Evolutionary conservation across 2,888 invertebrate genomes (phyloP), one percentile per base, ranked within the genome.

Genomic region (Sarcophaga subvicina): DNA sequence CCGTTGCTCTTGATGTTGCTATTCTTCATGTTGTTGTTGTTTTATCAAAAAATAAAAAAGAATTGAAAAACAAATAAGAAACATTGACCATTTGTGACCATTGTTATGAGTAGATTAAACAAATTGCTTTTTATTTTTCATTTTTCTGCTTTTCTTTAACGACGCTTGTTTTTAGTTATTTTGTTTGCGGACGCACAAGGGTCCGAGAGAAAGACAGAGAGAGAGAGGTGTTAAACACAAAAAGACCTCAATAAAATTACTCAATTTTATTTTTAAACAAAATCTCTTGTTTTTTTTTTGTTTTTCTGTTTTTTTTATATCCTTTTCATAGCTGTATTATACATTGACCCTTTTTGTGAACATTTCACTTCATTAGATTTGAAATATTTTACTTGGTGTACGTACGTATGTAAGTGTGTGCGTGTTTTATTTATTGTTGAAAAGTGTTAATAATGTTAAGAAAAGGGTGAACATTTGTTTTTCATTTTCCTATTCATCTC

Each of bases 71-170:
- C 49, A 79, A 73, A 82, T 77, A 77, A 54, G 25, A 85, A 80
- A 17, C 76, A 85, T 77, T 82, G 80, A 70, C 79, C 82, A 82
- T 79, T 86, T 82, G 85, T 79, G 75, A 82, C 79, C 80, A 86
- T 86, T 86, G 80, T 86, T 86, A 86, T 86, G 82, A 86, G 86
- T 80, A 71, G 79, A 86, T 86, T 76, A 86, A 80, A 83, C 76
- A 86, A 86, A 86, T 86, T 86, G 82, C 14, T 79, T 79, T 82
- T 67, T 83, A 76, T 86, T 82, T 82, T 73, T 78, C 77, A 76
- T 77, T 84, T 85, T 80, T 63, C 76, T 27, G 27, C 25, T 63
- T 25, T 49, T 45, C 71, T 75, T 75, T 69, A 47, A 37, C 37
- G 37, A 37, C 37, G 37, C 37, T 37, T 22, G 71, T 27, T 27